Evolutionary conservation across 2,888 invertebrate genomes (phyloP).

Genomic region (Coelinius sp.): DNA sequence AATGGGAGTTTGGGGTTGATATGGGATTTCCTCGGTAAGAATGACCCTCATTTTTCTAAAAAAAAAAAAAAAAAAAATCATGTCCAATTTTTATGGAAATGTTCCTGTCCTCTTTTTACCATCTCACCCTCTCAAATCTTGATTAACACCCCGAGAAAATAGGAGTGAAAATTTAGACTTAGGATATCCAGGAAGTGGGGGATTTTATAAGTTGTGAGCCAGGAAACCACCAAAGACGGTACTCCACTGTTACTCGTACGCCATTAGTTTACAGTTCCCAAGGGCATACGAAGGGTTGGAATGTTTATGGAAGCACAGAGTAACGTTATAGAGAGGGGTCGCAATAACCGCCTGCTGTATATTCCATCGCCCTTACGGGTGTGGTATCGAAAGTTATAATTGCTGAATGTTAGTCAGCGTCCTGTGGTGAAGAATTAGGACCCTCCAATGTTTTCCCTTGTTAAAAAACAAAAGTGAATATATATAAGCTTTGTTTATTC

Average conservation of each 20-base stretch:
- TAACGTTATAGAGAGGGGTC: conserved; percentile 51
- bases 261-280: conserved; percentile 67
- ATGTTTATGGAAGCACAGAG: conserved; percentile 54
- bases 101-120: not conserved
- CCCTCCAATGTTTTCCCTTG: not conserved
- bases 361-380: conserved; percentile 41
- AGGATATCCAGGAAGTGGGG: conserved; percentile 17
- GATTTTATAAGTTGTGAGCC: conserved; percentile 37
- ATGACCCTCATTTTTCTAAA: no score
- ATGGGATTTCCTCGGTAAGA: no score
- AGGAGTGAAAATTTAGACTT: conserved; percentile 9
- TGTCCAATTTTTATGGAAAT: not conserved
- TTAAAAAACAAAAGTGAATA: not conserved
- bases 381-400: conserved; percentile 60
- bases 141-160: conserved; percentile 9
- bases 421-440: conserved; percentile 34
- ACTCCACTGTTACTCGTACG: conserved; percentile 50
- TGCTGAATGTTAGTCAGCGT: conserved; percentile 55
- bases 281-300: conserved; percentile 59
- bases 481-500: not conserved
- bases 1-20: no score
- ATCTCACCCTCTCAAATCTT: conserved; percentile 1
- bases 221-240: conserved; percentile 48
- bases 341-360: conserved; percentile 47
- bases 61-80: conserved; percentile 13